Base-by-base conservation (phyloP, 2,888 invertebrate species). In the Adineta ricciae region DNA sequence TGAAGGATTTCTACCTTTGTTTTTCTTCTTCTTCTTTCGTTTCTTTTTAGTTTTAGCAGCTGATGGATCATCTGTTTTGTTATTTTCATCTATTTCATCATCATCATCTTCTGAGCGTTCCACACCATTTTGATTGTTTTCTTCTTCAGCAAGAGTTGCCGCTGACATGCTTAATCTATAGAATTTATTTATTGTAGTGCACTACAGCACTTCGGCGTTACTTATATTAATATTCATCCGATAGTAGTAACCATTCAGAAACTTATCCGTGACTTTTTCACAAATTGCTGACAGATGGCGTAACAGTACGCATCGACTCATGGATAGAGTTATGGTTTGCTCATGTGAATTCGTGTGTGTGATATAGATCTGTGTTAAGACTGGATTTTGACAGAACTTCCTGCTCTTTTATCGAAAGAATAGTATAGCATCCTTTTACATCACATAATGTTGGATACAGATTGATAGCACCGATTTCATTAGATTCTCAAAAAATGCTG, bases 371-470 rank as follows among this genome's bases (percentile, higher is more conserved):
- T n/a, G n/a, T n/a, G n/a, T n/a, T n/a, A n/a, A n/a, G n/a, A n/a
- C n/a, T n/a, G n/a, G n/a, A n/a, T n/a, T n/a, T n/a, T n/a, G n/a
- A n/a, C n/a, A n/a, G n/a, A n/a, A n/a, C n/a, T n/a, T n/a, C n/a
- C n/a, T n/a, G n/a, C n/a, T n/a, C n/a, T n/a, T n/a, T n/a, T n/a
- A n/a, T n/a, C n/a, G n/a, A n/a, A n/a, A n/a, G n/a, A n/a, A n/a
- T n/a, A n/a, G 99, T 99, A 91, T 97, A 99, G 90, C 95, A 96
- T 86, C 99, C 98, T 91, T 95, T 96, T 87, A 95, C 93, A 92
- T 99, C 99, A 90, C 97, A 98, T 84, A 99, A 93, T 16, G 99
- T 99, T 36, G 99, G 99, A 91, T 99, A 99, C 0, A 97, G 94
- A 89, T 97, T 96, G n/a, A 99, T 95, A 49, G 97, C 95, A 84